phyloP scores from a whole-genome alignment of 1,140 invertebrate species.

The Leptopilina clavipes region DNA sequence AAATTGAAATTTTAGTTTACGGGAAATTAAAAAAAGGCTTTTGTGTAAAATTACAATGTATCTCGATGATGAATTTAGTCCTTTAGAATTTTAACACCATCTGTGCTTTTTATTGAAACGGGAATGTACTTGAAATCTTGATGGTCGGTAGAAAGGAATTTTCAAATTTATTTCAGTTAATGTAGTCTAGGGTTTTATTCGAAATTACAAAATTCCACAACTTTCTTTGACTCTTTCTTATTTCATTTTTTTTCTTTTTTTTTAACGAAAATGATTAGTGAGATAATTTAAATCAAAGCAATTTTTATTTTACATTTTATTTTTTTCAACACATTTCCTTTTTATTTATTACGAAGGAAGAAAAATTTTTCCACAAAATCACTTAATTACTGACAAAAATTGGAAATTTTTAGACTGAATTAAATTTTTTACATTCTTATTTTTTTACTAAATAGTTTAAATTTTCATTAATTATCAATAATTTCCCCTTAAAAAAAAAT shows the following conservation, averaged over 20 bases:
- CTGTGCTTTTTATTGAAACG: not conserved
- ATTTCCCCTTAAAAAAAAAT: slow-evolving; percentile 30
- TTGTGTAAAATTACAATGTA: not conserved
- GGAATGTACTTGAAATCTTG: slow-evolving; percentile 16
- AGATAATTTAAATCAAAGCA: not conserved
- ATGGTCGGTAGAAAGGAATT: slow-evolving; percentile 5
- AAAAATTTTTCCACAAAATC: too few relatives aligned
- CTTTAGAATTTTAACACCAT: not conserved
- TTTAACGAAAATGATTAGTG: not conserved
- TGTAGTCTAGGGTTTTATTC: not conserved
- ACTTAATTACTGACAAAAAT: too few relatives aligned
- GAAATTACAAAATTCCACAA: not conserved
- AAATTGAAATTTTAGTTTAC: too few relatives aligned
- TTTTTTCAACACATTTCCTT: too few relatives aligned
- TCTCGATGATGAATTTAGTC: not conserved
- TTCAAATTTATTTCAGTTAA: slow-evolving; percentile 17
- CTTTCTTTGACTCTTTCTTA: not conserved
- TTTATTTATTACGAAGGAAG: too few relatives aligned
- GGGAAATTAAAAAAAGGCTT: too few relatives aligned
- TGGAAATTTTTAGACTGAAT: too few relatives aligned
- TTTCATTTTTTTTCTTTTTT: not conserved
- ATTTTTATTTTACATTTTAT: not conserved
- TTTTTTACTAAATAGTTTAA: too few relatives aligned
- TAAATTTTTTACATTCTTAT: too few relatives aligned
- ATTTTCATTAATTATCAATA: not conserved